Evolutionary conservation across 2,797 vertebrate genomes (phyloP), one percentile per base, ranked within the genome.

Genomic region (Oceanodroma leucorhoa): DNA sequence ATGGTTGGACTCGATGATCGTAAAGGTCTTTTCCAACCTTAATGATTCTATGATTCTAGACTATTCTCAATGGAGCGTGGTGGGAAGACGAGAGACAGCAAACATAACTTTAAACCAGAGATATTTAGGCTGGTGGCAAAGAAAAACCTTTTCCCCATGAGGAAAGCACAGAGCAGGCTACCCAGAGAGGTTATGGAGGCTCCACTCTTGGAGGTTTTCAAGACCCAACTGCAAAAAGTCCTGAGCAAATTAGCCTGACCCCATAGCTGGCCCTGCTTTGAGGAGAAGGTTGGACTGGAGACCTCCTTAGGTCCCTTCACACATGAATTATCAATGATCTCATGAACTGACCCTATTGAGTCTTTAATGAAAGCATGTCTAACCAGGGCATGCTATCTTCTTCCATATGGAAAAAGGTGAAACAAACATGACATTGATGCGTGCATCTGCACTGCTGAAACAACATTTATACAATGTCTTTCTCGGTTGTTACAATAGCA

Each of bases 291-390:
- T 50, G 34, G 12, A 20, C 34, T 54, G 23, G 29, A 92, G 41
- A 55, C 9, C 10, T 80, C 22, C 51, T 34, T 27, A 83, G 14
- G 34, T 60, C 9, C 8, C 22, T 57, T 73, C n/a, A 11, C 4
- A 11, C 2, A 9, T 10, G 53, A 67, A 29, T 76, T 70, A 36
- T 19, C 55, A 41, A 9, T 30, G 32, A 53, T 41, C 14, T 67
- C 40, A 38, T 6, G 11, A 96, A 98, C 98, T 21, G 95, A 94
- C 61, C 97, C 97, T 62, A 97, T 96, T 96, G 97, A 98, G 92
- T 98, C 97, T 81, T 98, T 98, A 96, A 97, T 98, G 80, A 98
- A 98, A 97, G 94, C 97, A 78, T 98, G 96, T 79, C 89, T 98
- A 90, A 90, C 98, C 93, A 93, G 98, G 97, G 93, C 96, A 34